These are phyloP conservation scores for Phaethon lepturus DNA, from an alignment of 2,113 vertebrate species.

Conservation along the genomic window DNA sequence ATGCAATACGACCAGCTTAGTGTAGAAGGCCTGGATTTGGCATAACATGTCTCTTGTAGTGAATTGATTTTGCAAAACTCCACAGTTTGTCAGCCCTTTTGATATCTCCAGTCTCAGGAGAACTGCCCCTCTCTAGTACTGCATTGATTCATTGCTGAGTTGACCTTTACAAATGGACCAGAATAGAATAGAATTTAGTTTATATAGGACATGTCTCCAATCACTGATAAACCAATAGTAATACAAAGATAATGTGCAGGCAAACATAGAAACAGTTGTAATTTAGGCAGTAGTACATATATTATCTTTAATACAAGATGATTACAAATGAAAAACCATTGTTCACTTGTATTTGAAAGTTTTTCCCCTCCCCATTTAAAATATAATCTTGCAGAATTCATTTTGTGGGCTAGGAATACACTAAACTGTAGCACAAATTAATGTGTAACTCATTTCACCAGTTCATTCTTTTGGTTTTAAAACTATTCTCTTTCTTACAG, in stretches of 20 bases:
- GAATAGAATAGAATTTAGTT: neutral
- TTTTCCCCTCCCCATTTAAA: neutral
- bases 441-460: neutral
- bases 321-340: neutral
- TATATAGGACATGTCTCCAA: neutral
- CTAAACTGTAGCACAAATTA: neutral
- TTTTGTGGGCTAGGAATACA: neutral
- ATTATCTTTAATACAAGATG: neutral
- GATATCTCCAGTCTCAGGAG: constrained; percentile 29
- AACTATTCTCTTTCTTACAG: neutral
- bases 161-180: constrained; percentile 35
- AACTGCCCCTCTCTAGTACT: neutral
- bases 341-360: neutral
- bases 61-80: constrained; percentile 37
- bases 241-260: neutral
- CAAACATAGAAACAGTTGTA: neutral
- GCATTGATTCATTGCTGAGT: constrained; percentile 36
- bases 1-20: neutral
- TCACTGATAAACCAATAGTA: neutral
- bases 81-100: constrained; percentile 20
- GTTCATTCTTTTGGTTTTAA: neutral
- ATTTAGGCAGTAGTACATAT: neutral
- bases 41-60: neutral
- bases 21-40: neutral
- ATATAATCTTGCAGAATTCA: neutral